Percentiles rank a stretch among this genome's conserved stretches.
Evolutionary conservation across 2,888 invertebrate genomes (phyloP).

Genomic region (Himalopsyche tibetana): DNA sequence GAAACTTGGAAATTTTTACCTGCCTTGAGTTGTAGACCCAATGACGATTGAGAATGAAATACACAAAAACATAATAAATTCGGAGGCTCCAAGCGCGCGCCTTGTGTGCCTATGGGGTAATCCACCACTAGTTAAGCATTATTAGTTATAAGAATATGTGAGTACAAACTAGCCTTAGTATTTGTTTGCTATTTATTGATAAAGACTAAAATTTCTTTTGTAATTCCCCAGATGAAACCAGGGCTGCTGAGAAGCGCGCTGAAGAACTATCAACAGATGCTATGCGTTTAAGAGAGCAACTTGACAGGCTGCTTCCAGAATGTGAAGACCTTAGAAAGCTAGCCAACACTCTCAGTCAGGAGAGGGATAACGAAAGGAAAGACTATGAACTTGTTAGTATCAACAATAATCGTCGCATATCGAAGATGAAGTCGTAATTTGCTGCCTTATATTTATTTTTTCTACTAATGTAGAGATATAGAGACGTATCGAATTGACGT

Average conservation of each 20-base stretch:
- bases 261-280: slow-evolving; percentile 73
- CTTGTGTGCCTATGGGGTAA: too few relatives aligned
- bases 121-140: too few relatives aligned
- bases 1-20: background rate
- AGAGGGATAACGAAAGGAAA: slow-evolving; percentile 60
- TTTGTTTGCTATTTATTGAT: too few relatives aligned
- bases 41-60: background rate
- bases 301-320: slow-evolving; percentile 70
- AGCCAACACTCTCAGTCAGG: slow-evolving; percentile 56
- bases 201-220: background rate
- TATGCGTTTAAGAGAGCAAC: slow-evolving; percentile 72
- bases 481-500: too few relatives aligned
- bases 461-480: too few relatives aligned
- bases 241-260: slow-evolving; percentile 71
- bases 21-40: too few relatives aligned
- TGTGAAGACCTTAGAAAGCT: slow-evolving; percentile 74
- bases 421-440: too few relatives aligned
- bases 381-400: slow-evolving; percentile 54
- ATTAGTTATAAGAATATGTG: too few relatives aligned
- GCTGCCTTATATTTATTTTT: too few relatives aligned
- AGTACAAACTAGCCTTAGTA: background rate
- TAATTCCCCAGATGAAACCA: slow-evolving; percentile 61
- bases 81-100: too few relatives aligned
- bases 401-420: too few relatives aligned
- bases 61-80: too few relatives aligned